Evolutionary conservation across 2,888 invertebrate genomes (phyloP), one percentile per base, ranked within the genome.

Genomic region (Alloscopus bannaensis): DNA sequence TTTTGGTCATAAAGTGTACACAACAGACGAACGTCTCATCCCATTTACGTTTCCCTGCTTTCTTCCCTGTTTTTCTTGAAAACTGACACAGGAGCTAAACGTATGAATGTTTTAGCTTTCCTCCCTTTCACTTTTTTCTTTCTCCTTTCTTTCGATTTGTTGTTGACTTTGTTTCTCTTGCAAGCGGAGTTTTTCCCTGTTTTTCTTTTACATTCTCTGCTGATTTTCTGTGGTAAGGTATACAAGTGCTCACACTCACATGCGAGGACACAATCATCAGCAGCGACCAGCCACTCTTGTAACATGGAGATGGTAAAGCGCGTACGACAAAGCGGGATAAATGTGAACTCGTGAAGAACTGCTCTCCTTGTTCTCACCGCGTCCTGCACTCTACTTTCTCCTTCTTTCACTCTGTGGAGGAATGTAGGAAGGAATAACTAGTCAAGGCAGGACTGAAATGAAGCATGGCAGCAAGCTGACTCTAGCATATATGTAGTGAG

Each of bases 371-470:
- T 52, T 24, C 45, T 50, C 52, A 52, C 55, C 55, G 52, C 18
- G 28, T 22, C 52, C 52, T 36, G 66, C 45, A 52, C 50, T 57
- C 57, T 22, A 24, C 42, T 6, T 69, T 31, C 62, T 24, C 62
- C 62, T 50, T 18, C 29, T 36, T 50, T 42, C 55, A 45, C 60
- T 40, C 47, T 68, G 52, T 68, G 42, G 68, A 59, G 52, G 40
- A 72, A 72, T 36, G 71, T 52, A 68, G 24, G 16, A 31, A 24
- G 24, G 24, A 52, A 62, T 62, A 72, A 72, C 55, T 70, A 70
- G 70, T 70, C n/a, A 31, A 72, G 71, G 64, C 71, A 72, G 28
- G 52, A 40, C 50, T 72, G 71, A 72, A 72, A 72, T 72, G 71
- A 72, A 72, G 71, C 71, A 72, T 72, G 71, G 71, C 52, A 72